Percentiles rank a stretch among this genome's conserved stretches.
These are phyloP conservation scores for Enteromius unitaeniatus DNA, from an alignment of 2,797 vertebrate species.

Conservation along the genomic window DNA sequence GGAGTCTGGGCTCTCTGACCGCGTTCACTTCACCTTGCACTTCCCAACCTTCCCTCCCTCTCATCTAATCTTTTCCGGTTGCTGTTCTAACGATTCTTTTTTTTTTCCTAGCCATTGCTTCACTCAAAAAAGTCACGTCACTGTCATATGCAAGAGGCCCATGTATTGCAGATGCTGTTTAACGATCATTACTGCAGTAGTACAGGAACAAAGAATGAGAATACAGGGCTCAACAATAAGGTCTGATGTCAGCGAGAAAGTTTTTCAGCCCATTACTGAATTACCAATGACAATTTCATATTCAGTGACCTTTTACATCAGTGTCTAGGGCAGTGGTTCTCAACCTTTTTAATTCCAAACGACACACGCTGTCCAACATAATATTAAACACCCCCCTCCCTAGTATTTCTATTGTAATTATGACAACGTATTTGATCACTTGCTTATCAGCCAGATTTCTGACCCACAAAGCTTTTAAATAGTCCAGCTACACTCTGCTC, in stretches of 20 bases:
- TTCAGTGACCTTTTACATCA: neutral
- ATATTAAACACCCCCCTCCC: neutral
- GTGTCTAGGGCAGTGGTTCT: neutral
- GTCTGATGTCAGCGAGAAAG: neutral
- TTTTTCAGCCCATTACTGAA: neutral
- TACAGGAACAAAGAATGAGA: neutral
- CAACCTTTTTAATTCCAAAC: neutral
- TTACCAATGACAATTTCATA: neutral
- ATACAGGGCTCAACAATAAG: neutral
- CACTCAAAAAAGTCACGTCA: neutral
- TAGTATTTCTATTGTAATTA: neutral
- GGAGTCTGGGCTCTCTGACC: neutral
- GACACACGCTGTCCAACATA: neutral
- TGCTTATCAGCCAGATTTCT: no score
- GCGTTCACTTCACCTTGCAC: conserved; percentile 35
- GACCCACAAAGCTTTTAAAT: no score
- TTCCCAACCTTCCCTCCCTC: conserved; percentile 10
- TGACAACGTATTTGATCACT: no score
- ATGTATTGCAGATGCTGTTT: neutral
- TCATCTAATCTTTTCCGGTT: conserved; percentile 34
- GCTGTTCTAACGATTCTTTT: neutral
- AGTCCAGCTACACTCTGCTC: no score
- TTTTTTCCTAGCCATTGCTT: neutral
- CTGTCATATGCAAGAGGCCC: neutral
- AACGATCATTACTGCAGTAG: conserved; percentile 20